Evolutionary conservation across 2,888 invertebrate species (phyloP), one percentile per base, ranked within the genome.

Genomic region (Altica lythri): DNA sequence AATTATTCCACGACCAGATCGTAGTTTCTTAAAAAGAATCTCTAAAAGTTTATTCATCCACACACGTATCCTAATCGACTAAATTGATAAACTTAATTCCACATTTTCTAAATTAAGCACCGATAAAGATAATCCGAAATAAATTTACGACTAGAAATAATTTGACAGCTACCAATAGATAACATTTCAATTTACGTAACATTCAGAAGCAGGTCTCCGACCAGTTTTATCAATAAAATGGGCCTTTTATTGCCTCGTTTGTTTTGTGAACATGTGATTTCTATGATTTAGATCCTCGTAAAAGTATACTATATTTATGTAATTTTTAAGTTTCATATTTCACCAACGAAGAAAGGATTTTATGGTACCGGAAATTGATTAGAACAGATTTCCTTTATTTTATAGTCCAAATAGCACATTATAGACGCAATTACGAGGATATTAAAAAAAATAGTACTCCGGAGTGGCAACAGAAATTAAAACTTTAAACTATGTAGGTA

Each of bases 111-210:
- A 51, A 34, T 51, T 55, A 42, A 50, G 13, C 30, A 50, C 25
- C 46, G 50, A 55, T 55, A 55, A 55, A 49, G 42, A 46, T 55
- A 55, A 51, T 46, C 46, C 42, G 16, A 12, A 19, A 29, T n/a
- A 32, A 46, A 55, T 55, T 55, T 55, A 55, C 40, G 25, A 38
- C 37, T 55, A 27, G 46, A 47, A 55, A 55, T 55, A 46, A 50
- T 55, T 55, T 55, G 50, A 51, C 55, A 51, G 42, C 43, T 37
- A 51, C 35, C 35, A 46, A 55, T 55, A 45, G 55, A 55, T 55
- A 55, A 55, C 55, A 46, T 51, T 51, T 51, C 50, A 55, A 55
- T 55, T 46, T 43, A 46, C 9, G 37, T 14, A 48, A 27, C 38
- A 18, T 38, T 9, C 6, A 8, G 25, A 35, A 22, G 45, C 19